Percentiles rank a stretch among this genome's conserved stretches.
Conservation (phyloP, 2,797 vertebrate species). For the Chloroceryle amazona region DNA sequence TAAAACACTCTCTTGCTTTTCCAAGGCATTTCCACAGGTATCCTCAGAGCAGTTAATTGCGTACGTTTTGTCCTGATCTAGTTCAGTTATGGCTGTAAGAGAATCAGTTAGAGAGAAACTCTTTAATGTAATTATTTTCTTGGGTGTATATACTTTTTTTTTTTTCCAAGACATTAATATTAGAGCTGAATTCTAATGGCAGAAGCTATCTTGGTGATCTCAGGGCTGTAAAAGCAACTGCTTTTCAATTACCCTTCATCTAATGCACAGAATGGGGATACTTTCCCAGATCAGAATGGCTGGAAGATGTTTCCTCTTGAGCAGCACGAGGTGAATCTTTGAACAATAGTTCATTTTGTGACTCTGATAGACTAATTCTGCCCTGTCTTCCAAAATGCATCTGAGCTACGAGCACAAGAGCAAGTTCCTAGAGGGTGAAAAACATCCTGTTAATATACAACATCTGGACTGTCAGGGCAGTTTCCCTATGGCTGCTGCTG, state of each 20-base stretch:
- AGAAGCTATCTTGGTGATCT: constrained; percentile 9
- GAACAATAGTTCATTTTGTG: not conserved
- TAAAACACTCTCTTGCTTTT: not conserved
- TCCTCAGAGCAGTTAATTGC: not conserved
- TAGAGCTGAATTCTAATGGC: constrained; percentile 22
- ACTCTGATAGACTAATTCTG: not conserved
- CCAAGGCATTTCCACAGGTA: not conserved
- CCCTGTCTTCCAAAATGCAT: not conserved
- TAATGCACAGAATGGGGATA: not conserved
- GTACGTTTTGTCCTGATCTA: constrained; percentile 25
- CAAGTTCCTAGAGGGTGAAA: not conserved
- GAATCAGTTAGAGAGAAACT: not conserved
- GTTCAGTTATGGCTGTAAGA: not conserved
- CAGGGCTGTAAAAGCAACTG: constrained; percentile 4
- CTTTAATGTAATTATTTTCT: constrained; percentile 9
- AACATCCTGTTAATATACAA: not conserved
- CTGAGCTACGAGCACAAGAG: not conserved
- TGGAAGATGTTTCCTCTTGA: not conserved
- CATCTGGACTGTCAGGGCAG: not conserved
- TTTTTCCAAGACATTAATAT: not conserved
- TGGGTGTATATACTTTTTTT: not conserved
- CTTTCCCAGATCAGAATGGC: not conserved
- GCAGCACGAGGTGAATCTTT: not conserved
- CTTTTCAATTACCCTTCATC: not conserved
- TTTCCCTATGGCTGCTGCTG: not conserved